phyloP scores from a whole-genome alignment of 2,888 invertebrate species.

The Lathronympha strigana region DNA sequence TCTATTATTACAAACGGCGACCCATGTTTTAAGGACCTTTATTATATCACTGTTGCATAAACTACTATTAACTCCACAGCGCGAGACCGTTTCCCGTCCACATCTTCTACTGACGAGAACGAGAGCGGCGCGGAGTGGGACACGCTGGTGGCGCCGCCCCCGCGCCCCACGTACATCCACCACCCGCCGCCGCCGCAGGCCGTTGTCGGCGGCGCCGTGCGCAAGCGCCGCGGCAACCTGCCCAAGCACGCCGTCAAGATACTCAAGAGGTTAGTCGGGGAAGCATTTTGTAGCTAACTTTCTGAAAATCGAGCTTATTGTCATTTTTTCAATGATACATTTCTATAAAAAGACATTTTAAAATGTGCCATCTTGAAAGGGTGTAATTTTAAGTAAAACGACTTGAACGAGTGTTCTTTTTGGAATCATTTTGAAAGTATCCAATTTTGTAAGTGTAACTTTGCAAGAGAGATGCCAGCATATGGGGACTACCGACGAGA shows the following conservation, averaged over 20 bases:
- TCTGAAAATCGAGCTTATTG: no score
- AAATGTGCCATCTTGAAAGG: not conserved
- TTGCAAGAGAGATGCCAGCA: no score
- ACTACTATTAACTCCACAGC: slow-evolving; percentile 63
- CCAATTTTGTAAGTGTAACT: no score
- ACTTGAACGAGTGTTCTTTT: no score
- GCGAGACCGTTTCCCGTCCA: slow-evolving; percentile 87
- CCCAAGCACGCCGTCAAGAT: slow-evolving; percentile 97
- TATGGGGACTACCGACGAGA: no score
- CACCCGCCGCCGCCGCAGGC: slow-evolving; percentile 51
- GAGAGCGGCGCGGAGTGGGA: slow-evolving; percentile 85
- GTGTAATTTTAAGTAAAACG: not conserved
- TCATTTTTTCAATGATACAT: no score
- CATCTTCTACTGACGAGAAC: slow-evolving; percentile 87
- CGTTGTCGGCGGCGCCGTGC: slow-evolving; percentile 81
- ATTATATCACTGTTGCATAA: no score
- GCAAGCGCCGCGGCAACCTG: slow-evolving; percentile 94
- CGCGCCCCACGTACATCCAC: slow-evolving; percentile 50
- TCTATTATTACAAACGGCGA: no score
- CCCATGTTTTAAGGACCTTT: no score
- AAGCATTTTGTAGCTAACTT: no score
- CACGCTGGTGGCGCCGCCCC: slow-evolving; percentile 56
- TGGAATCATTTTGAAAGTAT: no score
- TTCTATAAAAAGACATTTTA: not conserved
- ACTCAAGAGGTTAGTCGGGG: slow-evolving; percentile 84